These are phyloP conservation scores for Odocoileus virginianus DNA, from an alignment of 2,113 vertebrate genomes.

Conservation along the genomic window DNA sequence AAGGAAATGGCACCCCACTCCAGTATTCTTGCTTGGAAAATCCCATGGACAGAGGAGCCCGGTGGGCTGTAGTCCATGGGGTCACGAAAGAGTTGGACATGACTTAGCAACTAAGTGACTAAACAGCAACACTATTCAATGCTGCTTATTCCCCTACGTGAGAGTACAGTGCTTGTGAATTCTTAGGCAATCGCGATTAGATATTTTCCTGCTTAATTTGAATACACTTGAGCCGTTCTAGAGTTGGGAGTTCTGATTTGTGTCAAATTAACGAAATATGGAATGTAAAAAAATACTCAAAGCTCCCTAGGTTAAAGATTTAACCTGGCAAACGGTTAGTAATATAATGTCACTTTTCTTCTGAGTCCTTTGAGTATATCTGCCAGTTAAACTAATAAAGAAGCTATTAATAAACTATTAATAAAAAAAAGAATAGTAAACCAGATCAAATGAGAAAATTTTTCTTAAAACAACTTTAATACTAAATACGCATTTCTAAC, in stretches of 20 bases:
- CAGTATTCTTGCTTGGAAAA: neutral
- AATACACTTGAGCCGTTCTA: neutral
- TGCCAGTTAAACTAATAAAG: neutral
- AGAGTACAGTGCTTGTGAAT: neutral
- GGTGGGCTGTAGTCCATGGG: neutral
- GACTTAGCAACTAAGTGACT: neutral
- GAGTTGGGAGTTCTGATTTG: neutral
- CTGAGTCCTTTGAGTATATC: neutral
- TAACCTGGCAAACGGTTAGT: neutral
- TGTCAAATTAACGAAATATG: neutral
- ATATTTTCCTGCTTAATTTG: neutral
- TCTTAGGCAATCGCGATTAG: neutral
- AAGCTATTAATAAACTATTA: neutral
- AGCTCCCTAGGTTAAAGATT: neutral
- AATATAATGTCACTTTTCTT: neutral
- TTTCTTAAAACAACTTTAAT: neutral
- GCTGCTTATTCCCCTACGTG: rapidly evolving
- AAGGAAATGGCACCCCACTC: neutral
- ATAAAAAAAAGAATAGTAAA: neutral
- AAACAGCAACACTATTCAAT: neutral
- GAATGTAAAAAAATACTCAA: neutral
- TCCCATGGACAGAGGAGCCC: neutral
- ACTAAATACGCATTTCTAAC: neutral
- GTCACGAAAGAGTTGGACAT: neutral
- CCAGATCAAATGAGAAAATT: neutral